Conservation (phyloP, 2,888 invertebrate species). For the Thelaira solivaga region DNA sequence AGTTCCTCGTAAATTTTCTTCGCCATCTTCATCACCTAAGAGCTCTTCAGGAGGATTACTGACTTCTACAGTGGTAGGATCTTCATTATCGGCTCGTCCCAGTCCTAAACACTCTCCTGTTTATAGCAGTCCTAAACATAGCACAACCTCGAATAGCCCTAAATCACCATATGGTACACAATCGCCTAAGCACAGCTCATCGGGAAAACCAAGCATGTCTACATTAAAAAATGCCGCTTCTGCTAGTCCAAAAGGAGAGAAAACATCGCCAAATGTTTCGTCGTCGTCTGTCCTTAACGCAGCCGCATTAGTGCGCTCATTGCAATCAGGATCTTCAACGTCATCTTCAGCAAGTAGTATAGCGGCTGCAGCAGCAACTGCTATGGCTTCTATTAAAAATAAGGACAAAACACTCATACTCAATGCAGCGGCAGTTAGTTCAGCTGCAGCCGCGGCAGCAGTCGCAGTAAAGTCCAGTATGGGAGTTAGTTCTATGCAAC, state of each 20-base stretch:
- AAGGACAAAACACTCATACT: constrained; percentile 44
- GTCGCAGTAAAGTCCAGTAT: constrained; percentile 58
- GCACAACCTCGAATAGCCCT: constrained; percentile 84
- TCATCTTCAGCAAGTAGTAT: constrained; percentile 76
- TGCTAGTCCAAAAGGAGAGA: constrained; percentile 72
- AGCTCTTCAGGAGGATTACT: constrained; percentile 65
- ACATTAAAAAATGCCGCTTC: constrained; percentile 85
- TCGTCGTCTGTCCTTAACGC: constrained; percentile 61
- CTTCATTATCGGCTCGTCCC: constrained; percentile 74
- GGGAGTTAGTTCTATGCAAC: constrained; percentile 62
- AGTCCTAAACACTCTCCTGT: constrained; percentile 88
- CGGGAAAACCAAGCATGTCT: constrained; percentile 93
- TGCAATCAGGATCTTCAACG: constrained; percentile 56
- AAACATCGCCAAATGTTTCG: constrained; percentile 53
- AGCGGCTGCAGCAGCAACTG: constrained; percentile 66
- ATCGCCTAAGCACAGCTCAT: constrained; percentile 86
- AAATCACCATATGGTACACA: constrained; percentile 86
- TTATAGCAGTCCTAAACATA: constrained; percentile 85
- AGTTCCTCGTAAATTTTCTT: constrained; percentile 82
- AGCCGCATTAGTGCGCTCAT: constrained; percentile 43
- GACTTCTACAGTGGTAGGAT: constrained; percentile 64
- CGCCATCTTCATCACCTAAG: constrained; percentile 79
- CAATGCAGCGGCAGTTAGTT: constrained; percentile 54
- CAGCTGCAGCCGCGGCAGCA: constrained; percentile 62
- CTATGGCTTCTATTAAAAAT: constrained; percentile 50